phyloP scores from a whole-genome alignment of 2,113 vertebrate species.

The Platanista minor region DNA sequence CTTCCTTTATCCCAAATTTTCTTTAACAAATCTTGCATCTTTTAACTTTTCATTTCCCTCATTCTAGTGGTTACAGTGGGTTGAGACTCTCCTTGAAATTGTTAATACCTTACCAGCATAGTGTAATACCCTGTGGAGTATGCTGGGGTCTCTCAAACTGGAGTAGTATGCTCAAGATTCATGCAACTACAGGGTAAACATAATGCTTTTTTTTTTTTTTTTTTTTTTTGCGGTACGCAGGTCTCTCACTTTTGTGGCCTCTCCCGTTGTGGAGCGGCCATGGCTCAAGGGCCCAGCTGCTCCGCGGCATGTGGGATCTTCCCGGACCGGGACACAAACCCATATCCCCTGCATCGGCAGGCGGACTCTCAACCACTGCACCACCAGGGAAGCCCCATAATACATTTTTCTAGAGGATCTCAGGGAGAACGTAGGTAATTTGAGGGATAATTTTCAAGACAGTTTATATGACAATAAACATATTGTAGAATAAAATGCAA shows the following conservation, averaged over 20 bases:
- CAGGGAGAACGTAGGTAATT: neutral
- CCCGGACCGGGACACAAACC: too few species aligned
- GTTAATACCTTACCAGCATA: neutral
- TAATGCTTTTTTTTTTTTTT: too few species aligned
- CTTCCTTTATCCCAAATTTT: neutral
- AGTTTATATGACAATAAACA: neutral
- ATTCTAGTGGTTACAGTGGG: neutral
- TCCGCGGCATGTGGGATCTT: too few species aligned
- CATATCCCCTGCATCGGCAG: too few species aligned
- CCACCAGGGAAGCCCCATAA: too few species aligned
- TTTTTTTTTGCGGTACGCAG: too few species aligned
- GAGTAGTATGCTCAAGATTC: neutral
- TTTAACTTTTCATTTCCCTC: neutral
- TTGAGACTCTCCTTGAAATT: neutral
- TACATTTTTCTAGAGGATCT: neutral
- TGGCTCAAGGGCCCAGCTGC: too few species aligned
- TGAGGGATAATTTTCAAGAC: neutral
- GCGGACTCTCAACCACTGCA: too few species aligned
- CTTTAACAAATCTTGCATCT: neutral
- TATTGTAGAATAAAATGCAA: neutral
- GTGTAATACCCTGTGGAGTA: neutral
- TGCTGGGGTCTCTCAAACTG: neutral
- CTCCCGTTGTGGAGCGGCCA: too few species aligned
- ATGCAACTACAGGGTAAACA: neutral
- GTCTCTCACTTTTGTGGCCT: too few species aligned